Percentiles rank a stretch among this genome's conserved stretches.
phyloP scores from a whole-genome alignment of 2,797 vertebrate species.

The Coluber constrictor region DNA sequence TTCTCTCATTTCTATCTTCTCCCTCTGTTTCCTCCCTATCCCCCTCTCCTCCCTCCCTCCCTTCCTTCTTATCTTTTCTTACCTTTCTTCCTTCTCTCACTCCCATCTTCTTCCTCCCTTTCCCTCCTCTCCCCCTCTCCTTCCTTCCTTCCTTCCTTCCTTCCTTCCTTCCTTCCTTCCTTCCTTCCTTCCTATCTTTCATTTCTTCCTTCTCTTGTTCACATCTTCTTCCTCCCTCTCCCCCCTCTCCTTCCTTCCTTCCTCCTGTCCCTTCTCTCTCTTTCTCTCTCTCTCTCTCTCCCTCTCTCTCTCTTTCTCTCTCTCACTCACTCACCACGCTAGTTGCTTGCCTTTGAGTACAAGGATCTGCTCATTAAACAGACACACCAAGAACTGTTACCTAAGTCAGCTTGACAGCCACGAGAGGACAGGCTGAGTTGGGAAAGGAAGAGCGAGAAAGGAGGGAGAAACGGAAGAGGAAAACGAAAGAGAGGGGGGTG shows the following conservation, averaged over 20 bases:
- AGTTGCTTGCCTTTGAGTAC: slow-evolving; percentile 73
- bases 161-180: background rate
- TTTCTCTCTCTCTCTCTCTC: background rate
- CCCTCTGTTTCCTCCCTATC: background rate
- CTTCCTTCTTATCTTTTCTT: background rate
- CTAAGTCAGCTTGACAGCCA: slow-evolving; percentile 77
- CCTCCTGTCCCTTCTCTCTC: background rate
- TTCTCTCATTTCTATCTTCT: background rate
- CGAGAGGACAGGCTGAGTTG: slow-evolving; percentile 72
- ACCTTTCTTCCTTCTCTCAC: background rate
- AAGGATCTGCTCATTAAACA: slow-evolving; percentile 78
- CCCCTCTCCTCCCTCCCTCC: background rate
- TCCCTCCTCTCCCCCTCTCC: background rate
- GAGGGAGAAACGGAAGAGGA: slow-evolving; percentile 43
- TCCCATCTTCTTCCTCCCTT: background rate
- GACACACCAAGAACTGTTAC: slow-evolving; percentile 79
- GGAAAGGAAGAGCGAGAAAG: slow-evolving; percentile 26
- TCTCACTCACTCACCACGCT: slow-evolving; percentile 44
- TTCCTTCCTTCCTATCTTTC: background rate
- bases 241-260: background rate
- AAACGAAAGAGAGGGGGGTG: slow-evolving; percentile 43
- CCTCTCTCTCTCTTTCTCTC: background rate
- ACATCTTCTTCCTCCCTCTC: background rate
- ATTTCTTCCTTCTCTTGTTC: background rate
- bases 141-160: too few relatives aligned